Evolutionary conservation across 2,113 vertebrate genomes (phyloP).

Genomic region (Argyrosomus japonicus): DNA sequence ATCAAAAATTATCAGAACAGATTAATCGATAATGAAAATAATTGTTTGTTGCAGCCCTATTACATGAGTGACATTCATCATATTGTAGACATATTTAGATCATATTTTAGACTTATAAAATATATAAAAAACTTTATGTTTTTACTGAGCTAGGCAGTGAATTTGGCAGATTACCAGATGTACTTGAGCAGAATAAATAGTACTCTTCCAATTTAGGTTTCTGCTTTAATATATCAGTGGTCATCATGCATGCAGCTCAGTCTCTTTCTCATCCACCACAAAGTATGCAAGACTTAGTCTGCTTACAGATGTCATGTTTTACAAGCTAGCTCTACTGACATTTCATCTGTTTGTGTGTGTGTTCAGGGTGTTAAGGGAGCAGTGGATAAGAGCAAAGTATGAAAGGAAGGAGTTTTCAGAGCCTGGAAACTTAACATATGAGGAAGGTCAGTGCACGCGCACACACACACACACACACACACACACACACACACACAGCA

Average conservation of each 20-base stretch:
- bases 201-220: not conserved
- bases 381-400: conserved; percentile 94
- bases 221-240: not conserved
- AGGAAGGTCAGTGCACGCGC: conserved; percentile 80
- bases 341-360: conserved; percentile 37
- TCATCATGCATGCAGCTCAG: not conserved
- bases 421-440: conserved; percentile 76
- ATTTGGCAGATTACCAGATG: not conserved
- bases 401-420: conserved; percentile 89
- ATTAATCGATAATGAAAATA: no score
- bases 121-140: not conserved
- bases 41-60: no score
- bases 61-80: not conserved
- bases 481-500: not conserved
- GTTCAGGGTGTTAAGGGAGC: conserved; percentile 88
- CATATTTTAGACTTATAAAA: not conserved
- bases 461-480: not conserved
- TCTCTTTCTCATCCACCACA: not conserved
- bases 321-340: not conserved
- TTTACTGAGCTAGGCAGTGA: not conserved
- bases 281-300: not conserved
- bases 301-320: not conserved
- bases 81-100: no score
- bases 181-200: no score
- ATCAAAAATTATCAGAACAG: no score